phyloP scores from a whole-genome alignment of 2,113 vertebrate species.

The Cranoglanis bouderius region DNA sequence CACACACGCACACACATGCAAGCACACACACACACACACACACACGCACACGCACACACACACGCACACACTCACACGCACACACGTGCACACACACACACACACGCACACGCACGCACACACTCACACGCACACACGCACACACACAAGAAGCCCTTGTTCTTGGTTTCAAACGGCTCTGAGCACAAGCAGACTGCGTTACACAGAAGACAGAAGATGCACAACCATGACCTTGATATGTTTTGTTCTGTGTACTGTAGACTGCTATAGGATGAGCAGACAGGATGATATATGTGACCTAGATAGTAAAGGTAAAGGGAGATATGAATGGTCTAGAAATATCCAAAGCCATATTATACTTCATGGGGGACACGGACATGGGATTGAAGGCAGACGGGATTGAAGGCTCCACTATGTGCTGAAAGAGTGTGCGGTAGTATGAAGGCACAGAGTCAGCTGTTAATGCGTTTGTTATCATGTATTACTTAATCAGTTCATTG shows the following conservation, averaged over 20 bases:
- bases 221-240: constrained; percentile 17
- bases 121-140: background rate
- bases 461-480: background rate
- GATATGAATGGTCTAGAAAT: constrained; percentile 11
- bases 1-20: background rate
- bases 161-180: constrained; percentile 26
- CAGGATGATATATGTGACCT: too few species aligned
- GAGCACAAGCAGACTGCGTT: background rate
- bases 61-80: background rate
- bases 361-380: background rate
- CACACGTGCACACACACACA: constrained; percentile 1
- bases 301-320: background rate
- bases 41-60: background rate
- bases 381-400: background rate
- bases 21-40: constrained; percentile 5
- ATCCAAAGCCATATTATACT: background rate
- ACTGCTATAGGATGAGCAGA: constrained; percentile 6
- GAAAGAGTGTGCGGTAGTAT: background rate
- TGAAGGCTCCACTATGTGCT: background rate
- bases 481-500: background rate
- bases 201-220: constrained; percentile 30
- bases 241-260: background rate
- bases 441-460: background rate
- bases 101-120: background rate
- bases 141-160: constrained; percentile 38